Base-by-base conservation (phyloP, 2,113 vertebrate species). In the Sander vitreus region DNA sequence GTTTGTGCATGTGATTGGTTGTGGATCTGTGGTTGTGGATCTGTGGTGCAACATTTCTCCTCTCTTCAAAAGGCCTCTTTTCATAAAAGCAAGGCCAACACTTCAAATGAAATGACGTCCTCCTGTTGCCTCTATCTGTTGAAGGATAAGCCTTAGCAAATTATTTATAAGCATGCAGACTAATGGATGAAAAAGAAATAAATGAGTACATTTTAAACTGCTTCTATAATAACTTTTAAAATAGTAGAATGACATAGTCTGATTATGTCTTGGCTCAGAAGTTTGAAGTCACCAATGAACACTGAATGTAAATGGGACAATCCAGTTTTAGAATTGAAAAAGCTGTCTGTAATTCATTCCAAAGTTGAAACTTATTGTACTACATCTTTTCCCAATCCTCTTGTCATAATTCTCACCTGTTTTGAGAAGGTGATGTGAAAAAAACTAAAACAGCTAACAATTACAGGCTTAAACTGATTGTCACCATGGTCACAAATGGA, bases 31-130 rank as follows among this genome's bases (percentile, higher is more conserved):
- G 79, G 1, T 30, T 64, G 50, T n/a, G 27, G n/a, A 27, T 73
- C 48, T 55, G 51, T 30, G 19, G 19, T 19, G 57, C 12, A 39
- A 13, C 67, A 65, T 69, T 27, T 70, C 55, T 59, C 55, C 33
- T 69, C 30, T 68, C 12, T 81, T 85, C 73, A 81, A 78, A 87
- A 21, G 60, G 6, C 5, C 18, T 9, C 58, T 54, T 7, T 53
- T 51, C 45, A 76, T 72, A 63, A 81, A 71, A 81, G 74, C n/a
- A 68, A n/a, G 19, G 13, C 2, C 30, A 77, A 45, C 63, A 39
- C 70, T 83, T 77, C 14, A 79, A 68, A 79, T 84, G n/a, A 83
- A 82, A 77, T 59, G 25, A 73, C 70, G 59, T 84, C 54, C 11
- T 80, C 39, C n/a, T 74, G 71, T 71, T 74, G 66, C 48, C 16